phyloP scores from a whole-genome alignment of 2,113 vertebrate genomes.

The Elachura formosa region DNA sequence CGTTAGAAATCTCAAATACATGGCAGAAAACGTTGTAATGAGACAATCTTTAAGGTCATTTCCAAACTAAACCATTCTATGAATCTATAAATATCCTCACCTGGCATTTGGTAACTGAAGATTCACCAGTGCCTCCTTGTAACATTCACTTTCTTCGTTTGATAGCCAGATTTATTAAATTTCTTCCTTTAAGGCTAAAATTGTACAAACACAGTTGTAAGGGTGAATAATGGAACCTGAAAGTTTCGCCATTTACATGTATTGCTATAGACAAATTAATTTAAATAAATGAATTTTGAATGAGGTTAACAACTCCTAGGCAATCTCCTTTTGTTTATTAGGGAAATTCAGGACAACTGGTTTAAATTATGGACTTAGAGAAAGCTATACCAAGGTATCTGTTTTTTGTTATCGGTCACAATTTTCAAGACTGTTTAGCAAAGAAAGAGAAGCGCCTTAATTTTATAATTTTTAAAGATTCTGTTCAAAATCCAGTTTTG shows the following conservation, averaged over 20 bases:
- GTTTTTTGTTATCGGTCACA: background rate
- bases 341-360: background rate
- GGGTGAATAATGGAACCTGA: background rate
- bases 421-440: background rate
- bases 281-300: background rate
- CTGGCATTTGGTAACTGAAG: background rate
- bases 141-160: background rate
- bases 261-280: background rate
- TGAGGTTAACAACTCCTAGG: background rate
- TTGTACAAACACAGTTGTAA: background rate
- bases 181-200: background rate
- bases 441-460: background rate
- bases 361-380: background rate
- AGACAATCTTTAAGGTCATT: background rate
- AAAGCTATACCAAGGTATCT: background rate
- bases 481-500: background rate
- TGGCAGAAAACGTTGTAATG: background rate
- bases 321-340: background rate
- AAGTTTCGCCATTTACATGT: background rate
- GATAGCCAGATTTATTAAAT: background rate
- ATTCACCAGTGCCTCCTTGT: background rate
- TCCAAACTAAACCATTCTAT: background rate
- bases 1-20: background rate
- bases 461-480: background rate
- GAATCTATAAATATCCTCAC: background rate